Conservation (phyloP, 2,888 invertebrate genomes). For the Himalopsyche kuldschensis region DNA sequence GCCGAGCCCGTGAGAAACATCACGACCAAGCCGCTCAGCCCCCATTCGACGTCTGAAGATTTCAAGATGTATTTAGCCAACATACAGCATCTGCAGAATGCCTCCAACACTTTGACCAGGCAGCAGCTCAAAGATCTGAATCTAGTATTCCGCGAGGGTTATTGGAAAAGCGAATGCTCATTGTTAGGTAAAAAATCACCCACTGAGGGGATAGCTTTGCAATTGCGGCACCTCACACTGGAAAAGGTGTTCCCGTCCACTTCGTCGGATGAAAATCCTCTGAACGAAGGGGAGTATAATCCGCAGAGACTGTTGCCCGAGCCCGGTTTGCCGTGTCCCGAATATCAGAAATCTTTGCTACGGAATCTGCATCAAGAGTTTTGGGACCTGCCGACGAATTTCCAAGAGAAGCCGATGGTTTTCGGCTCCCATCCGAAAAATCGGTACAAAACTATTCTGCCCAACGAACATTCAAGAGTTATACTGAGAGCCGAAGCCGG, state of each 20-base stretch:
- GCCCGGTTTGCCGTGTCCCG: conserved; percentile 56
- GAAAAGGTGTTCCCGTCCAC: neutral
- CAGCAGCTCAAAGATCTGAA: conserved; percentile 63
- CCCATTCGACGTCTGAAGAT: conserved; percentile 68
- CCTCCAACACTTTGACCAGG: conserved; percentile 65
- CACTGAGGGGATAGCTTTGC: conserved; percentile 5
- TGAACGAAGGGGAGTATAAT: conserved; percentile 29
- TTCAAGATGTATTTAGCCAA: conserved; percentile 72
- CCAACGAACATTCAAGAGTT: conserved; percentile 86
- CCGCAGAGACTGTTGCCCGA: conserved; percentile 40
- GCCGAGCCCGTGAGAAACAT: conserved; percentile 56
- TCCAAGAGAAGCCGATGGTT: conserved; percentile 86
- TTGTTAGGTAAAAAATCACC: conserved; percentile 17
- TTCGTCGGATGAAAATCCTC: neutral
- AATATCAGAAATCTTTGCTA: conserved; percentile 64
- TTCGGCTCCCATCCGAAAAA: conserved; percentile 89
- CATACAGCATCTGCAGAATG: conserved; percentile 72
- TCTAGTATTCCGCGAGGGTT: conserved; percentile 61
- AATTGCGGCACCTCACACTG: conserved; percentile 13
- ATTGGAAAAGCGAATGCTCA: conserved; percentile 52
- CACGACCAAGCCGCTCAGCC: conserved; percentile 67
- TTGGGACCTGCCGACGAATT: conserved; percentile 92
- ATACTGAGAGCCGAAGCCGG: conserved; percentile 62
- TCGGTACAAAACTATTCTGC: conserved; percentile 85
- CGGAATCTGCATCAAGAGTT: conserved; percentile 83